phyloP scores from a whole-genome alignment of 2,113 vertebrate genomes.

The Hucho hucho region DNA sequence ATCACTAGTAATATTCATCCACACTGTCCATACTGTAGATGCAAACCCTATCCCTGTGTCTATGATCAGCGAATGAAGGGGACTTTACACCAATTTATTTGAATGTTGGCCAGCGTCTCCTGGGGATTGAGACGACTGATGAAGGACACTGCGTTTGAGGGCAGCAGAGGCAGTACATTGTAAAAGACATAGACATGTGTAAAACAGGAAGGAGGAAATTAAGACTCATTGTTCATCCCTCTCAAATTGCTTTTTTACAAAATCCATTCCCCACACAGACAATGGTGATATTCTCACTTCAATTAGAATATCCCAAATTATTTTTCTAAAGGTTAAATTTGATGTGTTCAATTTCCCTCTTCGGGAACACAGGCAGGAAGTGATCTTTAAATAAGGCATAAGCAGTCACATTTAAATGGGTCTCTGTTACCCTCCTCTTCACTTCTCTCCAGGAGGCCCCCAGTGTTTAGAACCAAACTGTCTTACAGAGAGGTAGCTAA shows the following conservation, averaged over 20 bases:
- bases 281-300: background rate
- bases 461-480: background rate
- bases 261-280: background rate
- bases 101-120: background rate
- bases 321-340: background rate
- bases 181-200: background rate
- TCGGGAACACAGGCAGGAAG: background rate
- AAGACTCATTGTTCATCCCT: background rate
- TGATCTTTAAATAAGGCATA: background rate
- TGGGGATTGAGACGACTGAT: no score
- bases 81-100: background rate
- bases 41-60: background rate
- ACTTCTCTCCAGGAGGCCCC: conserved; percentile 20
- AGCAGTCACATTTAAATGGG: background rate
- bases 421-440: background rate
- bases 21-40: no score
- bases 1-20: no score
- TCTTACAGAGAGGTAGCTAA: no score
- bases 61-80: background rate
- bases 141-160: no score
- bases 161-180: no score
- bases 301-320: background rate
- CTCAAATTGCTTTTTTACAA: background rate
- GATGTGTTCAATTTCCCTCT: background rate
- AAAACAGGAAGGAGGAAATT: background rate